Conservation (phyloP, 2,113 vertebrate species). For the Tor tambroides region DNA sequence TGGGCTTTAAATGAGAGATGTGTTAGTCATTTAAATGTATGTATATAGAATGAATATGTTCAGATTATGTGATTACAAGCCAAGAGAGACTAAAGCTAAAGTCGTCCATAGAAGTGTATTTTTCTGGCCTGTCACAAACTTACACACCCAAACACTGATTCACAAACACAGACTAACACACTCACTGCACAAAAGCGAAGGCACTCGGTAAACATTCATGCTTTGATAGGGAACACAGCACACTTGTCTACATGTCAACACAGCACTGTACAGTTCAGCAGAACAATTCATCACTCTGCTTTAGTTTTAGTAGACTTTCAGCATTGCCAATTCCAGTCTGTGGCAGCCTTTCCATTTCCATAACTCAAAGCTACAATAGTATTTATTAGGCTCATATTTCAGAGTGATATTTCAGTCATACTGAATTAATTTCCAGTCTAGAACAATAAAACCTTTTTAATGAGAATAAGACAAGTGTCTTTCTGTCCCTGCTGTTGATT, state of each 20-base stretch:
- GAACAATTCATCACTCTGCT: constrained; percentile 42
- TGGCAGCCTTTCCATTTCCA: neutral
- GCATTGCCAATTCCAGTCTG: constrained; percentile 32
- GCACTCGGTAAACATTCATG: neutral
- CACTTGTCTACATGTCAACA: constrained; percentile 54
- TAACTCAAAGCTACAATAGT: constrained; percentile 8
- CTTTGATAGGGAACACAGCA: constrained; percentile 15
- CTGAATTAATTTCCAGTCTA: constrained; percentile 20
- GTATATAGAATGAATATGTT: neutral
- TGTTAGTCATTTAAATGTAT: neutral
- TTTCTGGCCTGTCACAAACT: neutral
- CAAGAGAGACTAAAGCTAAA: neutral
- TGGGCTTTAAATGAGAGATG: neutral
- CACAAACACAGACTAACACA: constrained; percentile 29
- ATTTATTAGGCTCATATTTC: constrained; percentile 32
- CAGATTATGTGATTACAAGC: neutral
- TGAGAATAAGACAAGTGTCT: neutral
- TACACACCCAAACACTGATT: constrained; percentile 12
- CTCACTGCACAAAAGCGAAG: constrained; percentile 2
- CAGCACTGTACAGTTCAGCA: constrained; percentile 43
- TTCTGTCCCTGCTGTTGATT: neutral
- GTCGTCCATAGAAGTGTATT: neutral
- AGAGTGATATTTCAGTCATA: constrained; percentile 13
- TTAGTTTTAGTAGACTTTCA: constrained; percentile 12
- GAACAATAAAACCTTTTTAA: constrained; percentile 1